Conservation (phyloP, 2,797 vertebrate species). For the Varecia variegata region DNA sequence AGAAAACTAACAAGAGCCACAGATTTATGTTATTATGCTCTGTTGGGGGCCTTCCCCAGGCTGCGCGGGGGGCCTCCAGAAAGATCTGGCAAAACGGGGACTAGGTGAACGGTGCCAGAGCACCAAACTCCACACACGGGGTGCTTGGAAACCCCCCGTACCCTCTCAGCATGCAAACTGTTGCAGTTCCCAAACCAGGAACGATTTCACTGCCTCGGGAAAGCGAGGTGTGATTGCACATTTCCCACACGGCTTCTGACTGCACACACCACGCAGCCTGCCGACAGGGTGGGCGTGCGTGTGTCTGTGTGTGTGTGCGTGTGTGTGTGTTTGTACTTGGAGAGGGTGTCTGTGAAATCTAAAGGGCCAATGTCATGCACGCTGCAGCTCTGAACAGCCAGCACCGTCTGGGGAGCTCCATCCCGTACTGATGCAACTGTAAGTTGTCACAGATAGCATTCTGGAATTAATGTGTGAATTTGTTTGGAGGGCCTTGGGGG, state of each 20-base stretch:
- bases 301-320: neutral
- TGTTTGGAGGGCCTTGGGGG: neutral
- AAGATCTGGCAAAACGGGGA: constrained; percentile 49
- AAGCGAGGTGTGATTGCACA: constrained; percentile 62
- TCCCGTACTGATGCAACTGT: neutral
- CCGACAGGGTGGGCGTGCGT: neutral
- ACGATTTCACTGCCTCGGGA: constrained; percentile 49
- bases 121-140: neutral
- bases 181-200: constrained; percentile 62
- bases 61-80: neutral
- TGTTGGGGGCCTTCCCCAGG: constrained; percentile 16
- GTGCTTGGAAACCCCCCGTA: constrained; percentile 52
- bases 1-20: neutral
- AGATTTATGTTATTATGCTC: neutral
- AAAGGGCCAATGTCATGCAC: constrained; percentile 62
- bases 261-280: constrained; percentile 42
- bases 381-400: constrained; percentile 54
- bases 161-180: constrained; percentile 43
- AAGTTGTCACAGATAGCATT: constrained; percentile 39
- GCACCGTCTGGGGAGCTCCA: constrained; percentile 25
- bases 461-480: constrained; percentile 41
- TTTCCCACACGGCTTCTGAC: constrained; percentile 56
- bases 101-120: constrained; percentile 1
- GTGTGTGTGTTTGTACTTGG: constrained; percentile 62
- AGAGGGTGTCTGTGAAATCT: constrained; percentile 74